phyloP scores from a whole-genome alignment of 2,113 vertebrate species.

The Synodontis membranacea region DNA sequence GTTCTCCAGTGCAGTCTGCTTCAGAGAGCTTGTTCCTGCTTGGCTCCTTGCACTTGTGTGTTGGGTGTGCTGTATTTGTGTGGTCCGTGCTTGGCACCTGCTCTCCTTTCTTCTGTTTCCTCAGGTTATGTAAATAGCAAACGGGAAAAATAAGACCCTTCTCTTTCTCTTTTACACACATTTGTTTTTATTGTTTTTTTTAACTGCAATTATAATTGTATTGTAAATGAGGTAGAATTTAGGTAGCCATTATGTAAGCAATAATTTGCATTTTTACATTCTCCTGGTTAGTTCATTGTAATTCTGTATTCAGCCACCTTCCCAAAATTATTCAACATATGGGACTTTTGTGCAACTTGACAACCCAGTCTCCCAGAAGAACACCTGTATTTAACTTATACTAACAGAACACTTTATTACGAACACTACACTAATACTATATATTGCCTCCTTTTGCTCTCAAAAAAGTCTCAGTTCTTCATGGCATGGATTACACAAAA shows the following conservation, averaged over 20 bases:
- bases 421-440: not conserved
- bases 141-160: not conserved
- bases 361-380: not conserved
- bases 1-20: not conserved
- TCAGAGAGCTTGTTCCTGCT: conserved; percentile 13
- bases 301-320: not conserved
- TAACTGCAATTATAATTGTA: too few relatives aligned
- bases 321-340: not conserved
- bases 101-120: not conserved
- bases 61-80: conserved; percentile 1
- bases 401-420: not conserved
- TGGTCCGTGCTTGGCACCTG: not conserved
- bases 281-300: not conserved
- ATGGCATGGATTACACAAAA: not conserved
- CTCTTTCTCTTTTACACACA: not conserved
- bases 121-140: conserved; percentile 9
- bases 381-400: not conserved
- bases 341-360: not conserved
- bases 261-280: not conserved
- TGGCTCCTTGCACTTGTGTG: conserved; percentile 3
- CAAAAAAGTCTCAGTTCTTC: not conserved
- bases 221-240: not conserved
- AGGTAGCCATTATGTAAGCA: not conserved
- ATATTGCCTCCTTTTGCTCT: not conserved
- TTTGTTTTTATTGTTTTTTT: not conserved